Conservation (phyloP, 2,888 invertebrate species). For the Phasia obesa region DNA sequence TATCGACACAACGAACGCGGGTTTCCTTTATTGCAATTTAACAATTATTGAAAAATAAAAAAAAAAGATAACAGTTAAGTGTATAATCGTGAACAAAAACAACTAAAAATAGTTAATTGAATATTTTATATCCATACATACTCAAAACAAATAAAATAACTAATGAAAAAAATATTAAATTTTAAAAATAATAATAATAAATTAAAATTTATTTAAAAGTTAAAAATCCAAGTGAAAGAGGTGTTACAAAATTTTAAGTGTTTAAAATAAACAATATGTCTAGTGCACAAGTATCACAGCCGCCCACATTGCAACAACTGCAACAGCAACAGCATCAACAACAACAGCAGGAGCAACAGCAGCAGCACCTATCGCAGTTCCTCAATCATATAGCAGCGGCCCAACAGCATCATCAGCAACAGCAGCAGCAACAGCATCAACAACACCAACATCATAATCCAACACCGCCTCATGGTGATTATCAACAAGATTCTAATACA, state of each 20-base stretch:
- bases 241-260: slow-evolving; percentile 3
- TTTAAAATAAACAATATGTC: slow-evolving; percentile 77
- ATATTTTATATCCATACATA: no score
- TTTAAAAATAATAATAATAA: background rate
- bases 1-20: slow-evolving; percentile 60
- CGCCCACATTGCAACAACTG: slow-evolving; percentile 75
- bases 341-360: slow-evolving; percentile 74
- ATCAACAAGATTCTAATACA: slow-evolving; percentile 78
- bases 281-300: slow-evolving; percentile 82
- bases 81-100: no score
- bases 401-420: slow-evolving; percentile 74
- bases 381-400: slow-evolving; percentile 79
- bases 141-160: no score
- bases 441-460: slow-evolving; percentile 71
- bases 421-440: slow-evolving; percentile 70
- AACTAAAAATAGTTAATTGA: no score
- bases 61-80: slow-evolving; percentile 4
- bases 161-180: slow-evolving; percentile 7
- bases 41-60: slow-evolving; percentile 20
- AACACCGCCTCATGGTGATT: slow-evolving; percentile 74
- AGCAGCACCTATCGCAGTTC: slow-evolving; percentile 80
- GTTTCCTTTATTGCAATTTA: slow-evolving; percentile 4
- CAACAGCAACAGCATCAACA: slow-evolving; percentile 72
- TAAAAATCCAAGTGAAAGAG: slow-evolving; percentile 35
- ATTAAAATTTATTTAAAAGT: slow-evolving; percentile 8